Evolutionary conservation across 2,888 invertebrate genomes (phyloP).

Genomic region (Papilio protenor): DNA sequence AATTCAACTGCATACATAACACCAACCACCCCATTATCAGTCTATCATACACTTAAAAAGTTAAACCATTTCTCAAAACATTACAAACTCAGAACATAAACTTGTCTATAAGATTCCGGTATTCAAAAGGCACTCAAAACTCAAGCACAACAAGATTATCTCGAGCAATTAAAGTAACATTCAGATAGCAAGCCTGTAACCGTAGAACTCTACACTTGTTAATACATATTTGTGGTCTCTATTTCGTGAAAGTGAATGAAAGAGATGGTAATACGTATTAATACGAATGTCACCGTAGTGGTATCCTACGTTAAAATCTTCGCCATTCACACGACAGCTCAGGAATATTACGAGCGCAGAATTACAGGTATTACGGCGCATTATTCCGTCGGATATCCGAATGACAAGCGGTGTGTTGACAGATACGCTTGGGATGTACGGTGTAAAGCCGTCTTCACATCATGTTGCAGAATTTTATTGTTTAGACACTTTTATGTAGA

Average conservation of each 20-base stretch:
- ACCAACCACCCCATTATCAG: neutral
- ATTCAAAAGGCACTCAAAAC: constrained; percentile 43
- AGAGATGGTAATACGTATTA: neutral
- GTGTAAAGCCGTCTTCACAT: constrained; percentile 18
- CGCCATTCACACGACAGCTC: constrained; percentile 56
- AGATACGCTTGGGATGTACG: constrained; percentile 49
- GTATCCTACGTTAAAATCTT: constrained; percentile 49
- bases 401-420: constrained; percentile 49
- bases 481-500: neutral
- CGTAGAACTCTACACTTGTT: neutral
- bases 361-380: constrained; percentile 62
- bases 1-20: constrained; percentile 1
- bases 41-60: neutral
- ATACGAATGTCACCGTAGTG: neutral
- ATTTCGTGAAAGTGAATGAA: neutral
- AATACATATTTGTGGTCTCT: neutral
- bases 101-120: constrained; percentile 18
- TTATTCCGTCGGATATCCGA: constrained; percentile 47
- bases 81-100: constrained; percentile 30
- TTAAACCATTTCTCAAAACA: constrained; percentile 1
- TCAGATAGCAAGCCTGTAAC: constrained; percentile 49
- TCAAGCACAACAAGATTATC: constrained; percentile 45
- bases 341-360: constrained; percentile 61
- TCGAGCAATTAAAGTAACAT: constrained; percentile 43
- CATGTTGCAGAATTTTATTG: constrained; percentile 12